Conservation (phyloP, 2,888 invertebrate species). For the Merodon equestris region DNA sequence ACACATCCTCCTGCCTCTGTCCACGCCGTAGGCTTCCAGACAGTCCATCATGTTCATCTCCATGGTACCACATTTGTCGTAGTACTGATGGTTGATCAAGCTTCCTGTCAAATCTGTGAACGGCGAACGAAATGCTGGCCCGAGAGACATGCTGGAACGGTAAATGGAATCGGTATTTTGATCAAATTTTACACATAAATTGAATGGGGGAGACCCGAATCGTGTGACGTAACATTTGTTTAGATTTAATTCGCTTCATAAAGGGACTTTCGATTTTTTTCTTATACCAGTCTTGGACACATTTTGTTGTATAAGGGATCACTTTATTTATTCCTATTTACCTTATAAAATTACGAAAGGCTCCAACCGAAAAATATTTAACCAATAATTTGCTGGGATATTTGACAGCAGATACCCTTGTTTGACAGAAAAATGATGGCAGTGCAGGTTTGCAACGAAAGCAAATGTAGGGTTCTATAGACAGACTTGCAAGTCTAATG, state of each 20-base stretch:
- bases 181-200: background rate
- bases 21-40: conserved; percentile 88
- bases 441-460: too few species aligned
- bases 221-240: conserved; percentile 74
- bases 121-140: conserved; percentile 85
- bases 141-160: conserved; percentile 80
- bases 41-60: conserved; percentile 88
- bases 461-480: too few species aligned
- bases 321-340: too few species aligned
- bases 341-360: too few species aligned
- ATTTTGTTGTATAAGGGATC: too few species aligned
- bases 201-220: conserved; percentile 6
- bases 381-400: too few species aligned
- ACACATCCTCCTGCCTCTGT: conserved; percentile 84
- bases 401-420: too few species aligned
- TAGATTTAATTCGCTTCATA: background rate
- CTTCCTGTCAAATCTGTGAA: conserved; percentile 86
- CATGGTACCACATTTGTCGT: conserved; percentile 83
- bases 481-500: too few species aligned
- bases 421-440: too few species aligned
- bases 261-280: too few species aligned
- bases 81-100: conserved; percentile 83
- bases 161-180: background rate
- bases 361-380: too few species aligned
- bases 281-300: too few species aligned